A percentile compares a stretch with the other conserved stretches of the same genome.
These are phyloP conservation scores for Chelon labrosus DNA, from an alignment of 2,797 vertebrate species.

Conservation along the genomic window DNA sequence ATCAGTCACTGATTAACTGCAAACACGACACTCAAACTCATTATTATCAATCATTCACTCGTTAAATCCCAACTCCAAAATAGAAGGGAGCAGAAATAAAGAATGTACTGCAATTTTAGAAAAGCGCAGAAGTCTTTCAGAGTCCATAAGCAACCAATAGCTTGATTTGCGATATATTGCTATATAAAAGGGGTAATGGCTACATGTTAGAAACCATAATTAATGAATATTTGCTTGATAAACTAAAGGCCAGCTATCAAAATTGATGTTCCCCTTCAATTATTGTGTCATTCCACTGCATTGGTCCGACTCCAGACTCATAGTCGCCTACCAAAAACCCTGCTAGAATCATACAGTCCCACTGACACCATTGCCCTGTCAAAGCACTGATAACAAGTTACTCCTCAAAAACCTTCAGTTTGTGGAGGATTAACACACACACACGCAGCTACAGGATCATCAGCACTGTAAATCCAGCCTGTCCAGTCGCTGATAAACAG, in stretches of 20 bases:
- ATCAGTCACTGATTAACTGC: slow-evolving; percentile 21
- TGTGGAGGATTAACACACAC: slow-evolving; percentile 39
- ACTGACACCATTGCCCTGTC: slow-evolving; percentile 9
- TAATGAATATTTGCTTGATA: neutral
- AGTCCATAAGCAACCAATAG: neutral
- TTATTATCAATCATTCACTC: neutral
- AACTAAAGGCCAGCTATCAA: neutral
- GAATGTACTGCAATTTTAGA: too few relatives aligned
- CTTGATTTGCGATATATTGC: neutral
- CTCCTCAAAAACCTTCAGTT: slow-evolving; percentile 23
- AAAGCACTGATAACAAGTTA: slow-evolving; percentile 30
- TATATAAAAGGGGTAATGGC: neutral
- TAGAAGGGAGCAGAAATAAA: too few relatives aligned
- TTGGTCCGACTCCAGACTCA: neutral
- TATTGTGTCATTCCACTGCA: neutral
- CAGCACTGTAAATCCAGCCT: slow-evolving; percentile 50
- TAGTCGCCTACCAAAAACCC: neutral
- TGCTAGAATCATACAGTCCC: neutral
- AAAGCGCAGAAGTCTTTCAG: neutral
- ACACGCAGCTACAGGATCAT: slow-evolving; percentile 28
- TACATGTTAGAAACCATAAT: neutral
- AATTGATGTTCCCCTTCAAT: neutral
- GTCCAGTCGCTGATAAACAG: slow-evolving; percentile 57
- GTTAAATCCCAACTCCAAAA: neutral
- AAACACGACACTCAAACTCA: neutral